Evolutionary conservation across 2,888 invertebrate genomes (phyloP).

Genomic region (Cheilosia pagana): DNA sequence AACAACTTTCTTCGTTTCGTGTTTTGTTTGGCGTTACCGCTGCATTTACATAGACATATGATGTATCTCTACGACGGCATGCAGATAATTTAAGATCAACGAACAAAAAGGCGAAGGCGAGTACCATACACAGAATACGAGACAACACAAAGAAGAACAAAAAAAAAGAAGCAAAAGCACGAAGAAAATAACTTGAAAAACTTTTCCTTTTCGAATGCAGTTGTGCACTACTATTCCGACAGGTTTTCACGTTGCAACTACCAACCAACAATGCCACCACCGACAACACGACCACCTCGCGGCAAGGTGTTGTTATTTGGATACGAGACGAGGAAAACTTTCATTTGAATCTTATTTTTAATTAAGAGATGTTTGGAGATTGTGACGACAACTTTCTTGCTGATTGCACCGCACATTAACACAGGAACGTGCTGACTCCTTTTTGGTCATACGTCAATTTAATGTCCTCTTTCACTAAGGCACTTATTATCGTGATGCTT

Average conservation of each 20-base stretch:
- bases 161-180: conserved; percentile 9
- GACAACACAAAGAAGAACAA: not conserved
- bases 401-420: conserved; percentile 13
- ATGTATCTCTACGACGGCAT: conserved; percentile 43
- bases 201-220: conserved; percentile 68
- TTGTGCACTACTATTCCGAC: conserved; percentile 36
- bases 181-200: conserved; percentile 49
- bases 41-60: conserved; percentile 51
- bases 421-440: conserved; percentile 27
- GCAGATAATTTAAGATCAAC: conserved; percentile 69
- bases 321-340: conserved; percentile 61
- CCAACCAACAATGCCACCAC: conserved; percentile 46
- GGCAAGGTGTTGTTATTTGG: conserved; percentile 56
- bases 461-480: conserved; percentile 25
- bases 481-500: conserved; percentile 25
- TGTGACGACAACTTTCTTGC: conserved; percentile 67
- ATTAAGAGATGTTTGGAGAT: conserved; percentile 45
- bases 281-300: conserved; percentile 41
- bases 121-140: conserved; percentile 10
- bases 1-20: conserved; percentile 70
- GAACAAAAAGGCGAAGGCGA: conserved; percentile 57
- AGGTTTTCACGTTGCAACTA: conserved; percentile 62
- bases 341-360: conserved; percentile 64
- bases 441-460: conserved; percentile 30
- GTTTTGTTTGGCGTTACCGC: conserved; percentile 22